phyloP scores from a whole-genome alignment of 2,888 invertebrate genomes.

The Leucania comma region DNA sequence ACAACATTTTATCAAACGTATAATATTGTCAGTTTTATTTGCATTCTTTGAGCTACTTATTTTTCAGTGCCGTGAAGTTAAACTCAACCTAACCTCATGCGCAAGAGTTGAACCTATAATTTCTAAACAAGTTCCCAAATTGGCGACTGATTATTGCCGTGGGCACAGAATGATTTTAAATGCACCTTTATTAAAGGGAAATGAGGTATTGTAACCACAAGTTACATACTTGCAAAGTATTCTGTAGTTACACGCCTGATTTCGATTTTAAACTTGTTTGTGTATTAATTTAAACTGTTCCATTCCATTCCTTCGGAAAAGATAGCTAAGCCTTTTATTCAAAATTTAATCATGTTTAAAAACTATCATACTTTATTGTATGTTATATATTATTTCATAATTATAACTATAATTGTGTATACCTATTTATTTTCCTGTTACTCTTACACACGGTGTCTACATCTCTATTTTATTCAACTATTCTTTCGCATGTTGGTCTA shows the following conservation, averaged over 20 bases:
- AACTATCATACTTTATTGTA: too few relatives aligned
- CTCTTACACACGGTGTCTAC: too few relatives aligned
- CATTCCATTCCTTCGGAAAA: neutral
- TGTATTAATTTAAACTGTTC: conserved; percentile 35
- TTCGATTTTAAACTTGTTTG: conserved; percentile 48
- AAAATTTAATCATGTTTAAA: neutral
- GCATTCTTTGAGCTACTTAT: conserved; percentile 49
- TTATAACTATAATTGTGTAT: too few relatives aligned
- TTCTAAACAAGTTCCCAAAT: conserved; percentile 90
- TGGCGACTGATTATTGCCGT: conserved; percentile 85
- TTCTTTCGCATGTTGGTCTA: too few relatives aligned
- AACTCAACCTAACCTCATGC: conserved; percentile 77
- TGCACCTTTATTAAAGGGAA: conserved; percentile 85
- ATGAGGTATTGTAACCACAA: conserved; percentile 88
- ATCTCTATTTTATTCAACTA: too few relatives aligned
- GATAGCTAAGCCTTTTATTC: neutral
- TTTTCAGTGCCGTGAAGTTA: conserved; percentile 59
- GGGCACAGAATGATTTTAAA: conserved; percentile 84
- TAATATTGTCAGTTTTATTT: conserved; percentile 45
- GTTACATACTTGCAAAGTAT: conserved; percentile 66
- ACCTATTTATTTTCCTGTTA: too few relatives aligned
- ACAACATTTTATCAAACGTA: conserved; percentile 5
- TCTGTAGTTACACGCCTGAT: conserved; percentile 54
- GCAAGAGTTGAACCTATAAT: conserved; percentile 86
- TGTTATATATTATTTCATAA: too few relatives aligned